phyloP scores from a whole-genome alignment of 2,113 vertebrate species.

The Lontra canadensis region DNA sequence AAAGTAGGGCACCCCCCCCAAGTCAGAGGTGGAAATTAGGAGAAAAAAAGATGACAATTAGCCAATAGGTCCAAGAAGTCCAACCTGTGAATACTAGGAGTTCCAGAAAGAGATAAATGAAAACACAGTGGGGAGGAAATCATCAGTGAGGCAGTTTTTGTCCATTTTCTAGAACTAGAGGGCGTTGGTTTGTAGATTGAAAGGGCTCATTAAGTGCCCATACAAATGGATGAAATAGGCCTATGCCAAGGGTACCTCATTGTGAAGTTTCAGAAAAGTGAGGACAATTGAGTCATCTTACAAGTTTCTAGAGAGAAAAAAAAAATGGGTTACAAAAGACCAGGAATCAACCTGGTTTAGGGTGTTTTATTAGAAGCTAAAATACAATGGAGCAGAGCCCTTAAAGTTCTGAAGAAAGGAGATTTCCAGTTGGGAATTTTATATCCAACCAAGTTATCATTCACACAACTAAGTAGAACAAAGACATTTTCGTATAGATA shows the following conservation, averaged over 20 bases:
- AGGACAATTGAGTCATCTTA: not conserved
- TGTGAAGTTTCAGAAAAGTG: not conserved
- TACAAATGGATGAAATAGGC: not conserved
- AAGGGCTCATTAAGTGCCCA: not conserved
- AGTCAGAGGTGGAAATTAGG: conserved; percentile 1
- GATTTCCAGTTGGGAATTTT: not conserved
- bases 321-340: not conserved
- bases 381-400: not conserved
- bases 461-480: not conserved
- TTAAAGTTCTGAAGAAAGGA: not conserved
- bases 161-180: not conserved
- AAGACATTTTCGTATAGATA: not conserved
- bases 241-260: not conserved
- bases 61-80: not conserved
- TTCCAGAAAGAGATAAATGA: not conserved
- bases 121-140: not conserved
- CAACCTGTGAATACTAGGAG: not conserved
- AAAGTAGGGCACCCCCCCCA: not conserved
- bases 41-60: not conserved
- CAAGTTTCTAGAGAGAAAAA: not conserved
- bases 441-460: not conserved
- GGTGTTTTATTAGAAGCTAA: not conserved
- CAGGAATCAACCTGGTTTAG: not conserved
- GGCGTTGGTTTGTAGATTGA: not conserved
- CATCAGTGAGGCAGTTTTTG: not conserved